Conservation (phyloP, 2,797 vertebrate species). For the Galaxias olidus region DNA sequence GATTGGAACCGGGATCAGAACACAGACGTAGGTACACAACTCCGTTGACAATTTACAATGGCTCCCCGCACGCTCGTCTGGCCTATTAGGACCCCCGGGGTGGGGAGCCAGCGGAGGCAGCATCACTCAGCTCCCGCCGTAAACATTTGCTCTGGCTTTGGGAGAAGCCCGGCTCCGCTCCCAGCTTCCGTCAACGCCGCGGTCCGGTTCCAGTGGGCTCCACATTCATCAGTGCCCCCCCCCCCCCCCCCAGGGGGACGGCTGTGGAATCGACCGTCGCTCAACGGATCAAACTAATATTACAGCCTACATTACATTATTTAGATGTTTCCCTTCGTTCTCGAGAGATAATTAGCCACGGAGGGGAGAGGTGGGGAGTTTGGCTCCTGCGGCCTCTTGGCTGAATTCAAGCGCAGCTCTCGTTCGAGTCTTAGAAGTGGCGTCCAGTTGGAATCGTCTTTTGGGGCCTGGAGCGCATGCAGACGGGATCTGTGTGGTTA, state of each 20-base stretch:
- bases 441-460: background rate
- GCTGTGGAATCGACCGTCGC: constrained; percentile 58
- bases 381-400: background rate
- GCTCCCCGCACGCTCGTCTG: constrained; percentile 33
- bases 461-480: too few relatives aligned
- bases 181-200: constrained; percentile 57
- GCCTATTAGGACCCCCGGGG: constrained; percentile 58
- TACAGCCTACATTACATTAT: constrained; percentile 36
- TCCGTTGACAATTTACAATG: background rate
- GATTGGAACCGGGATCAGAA: constrained; percentile 21
- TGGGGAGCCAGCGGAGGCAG: constrained; percentile 44
- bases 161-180: constrained; percentile 39
- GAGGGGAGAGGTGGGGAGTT: background rate
- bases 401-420: background rate
- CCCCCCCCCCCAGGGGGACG: constrained; percentile 16
- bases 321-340: constrained; percentile 40
- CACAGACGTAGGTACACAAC: too few relatives aligned
- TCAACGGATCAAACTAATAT: constrained; percentile 56
- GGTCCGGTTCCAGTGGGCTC: constrained; percentile 36
- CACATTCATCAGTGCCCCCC: constrained; percentile 57
- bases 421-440: too few relatives aligned
- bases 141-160: constrained; percentile 73
- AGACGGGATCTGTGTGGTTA: constrained; percentile 14
- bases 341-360: constrained; percentile 39
- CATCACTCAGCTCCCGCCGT: constrained; percentile 67